A percentile compares a stretch with the other conserved stretches of the same genome.
These are phyloP conservation scores for Aphrophora alni DNA, from an alignment of 2,888 invertebrate species.

Conservation along the genomic window DNA sequence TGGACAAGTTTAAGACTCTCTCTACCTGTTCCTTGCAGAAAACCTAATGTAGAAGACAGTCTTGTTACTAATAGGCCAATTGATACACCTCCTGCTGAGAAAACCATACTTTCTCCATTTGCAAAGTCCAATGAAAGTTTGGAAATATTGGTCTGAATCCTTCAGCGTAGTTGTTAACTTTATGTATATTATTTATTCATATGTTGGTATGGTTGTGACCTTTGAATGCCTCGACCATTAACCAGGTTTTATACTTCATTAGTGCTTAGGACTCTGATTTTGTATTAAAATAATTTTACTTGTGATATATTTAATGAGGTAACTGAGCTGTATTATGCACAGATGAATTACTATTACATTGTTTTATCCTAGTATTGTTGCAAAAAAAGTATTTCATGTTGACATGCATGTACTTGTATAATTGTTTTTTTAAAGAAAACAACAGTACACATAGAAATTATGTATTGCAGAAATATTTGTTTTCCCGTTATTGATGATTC, in stretches of 20 bases:
- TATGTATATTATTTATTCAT: neutral
- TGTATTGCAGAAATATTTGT: too few species aligned
- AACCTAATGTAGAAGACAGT: neutral
- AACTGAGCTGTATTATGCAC: neutral
- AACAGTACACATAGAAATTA: too few species aligned
- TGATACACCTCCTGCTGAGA: neutral
- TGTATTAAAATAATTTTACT: neutral
- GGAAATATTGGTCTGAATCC: conserved; percentile 24
- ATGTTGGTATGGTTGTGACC: neutral
- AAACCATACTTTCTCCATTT: conserved; percentile 31
- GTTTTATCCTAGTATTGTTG: too few species aligned
- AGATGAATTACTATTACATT: too few species aligned
- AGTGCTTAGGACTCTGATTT: neutral
- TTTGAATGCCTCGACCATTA: neutral
- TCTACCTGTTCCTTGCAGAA: conserved; percentile 7
- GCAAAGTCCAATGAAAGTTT: conserved; percentile 33
- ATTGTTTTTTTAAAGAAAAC: too few species aligned
- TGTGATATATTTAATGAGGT: neutral
- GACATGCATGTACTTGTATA: too few species aligned
- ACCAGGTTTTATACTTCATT: neutral
- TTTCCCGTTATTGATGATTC: too few species aligned
- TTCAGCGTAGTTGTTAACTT: neutral
- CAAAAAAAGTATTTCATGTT: neutral
- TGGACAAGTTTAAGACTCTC: conserved; percentile 26
- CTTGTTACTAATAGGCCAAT: neutral